phyloP scores from a whole-genome alignment of 2,888 invertebrate genomes.

The Ennomos erosarius region DNA sequence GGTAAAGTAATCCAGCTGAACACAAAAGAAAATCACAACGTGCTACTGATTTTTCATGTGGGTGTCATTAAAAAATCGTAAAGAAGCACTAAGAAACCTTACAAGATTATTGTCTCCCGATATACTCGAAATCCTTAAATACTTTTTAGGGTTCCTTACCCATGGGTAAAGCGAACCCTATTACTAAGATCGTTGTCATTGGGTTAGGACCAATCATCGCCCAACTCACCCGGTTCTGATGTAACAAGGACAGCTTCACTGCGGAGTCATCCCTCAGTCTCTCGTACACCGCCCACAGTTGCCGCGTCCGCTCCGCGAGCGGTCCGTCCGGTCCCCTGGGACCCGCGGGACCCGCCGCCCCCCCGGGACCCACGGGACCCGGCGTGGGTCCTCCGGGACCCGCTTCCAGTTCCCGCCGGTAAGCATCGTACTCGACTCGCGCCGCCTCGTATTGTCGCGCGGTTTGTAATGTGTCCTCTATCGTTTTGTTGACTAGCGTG shows the following conservation, averaged over 20 bases:
- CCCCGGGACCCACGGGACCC: constrained; percentile 64
- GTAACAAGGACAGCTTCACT: constrained; percentile 97
- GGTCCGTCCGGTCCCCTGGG: constrained; percentile 78
- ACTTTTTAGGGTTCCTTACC: too few relatives aligned
- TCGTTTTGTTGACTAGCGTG: constrained; percentile 98
- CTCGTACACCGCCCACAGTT: constrained; percentile 96
- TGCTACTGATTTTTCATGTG: too few relatives aligned
- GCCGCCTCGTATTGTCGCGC: constrained; percentile 87
- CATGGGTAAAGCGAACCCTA: too few relatives aligned
- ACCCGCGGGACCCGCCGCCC: constrained; percentile 86
- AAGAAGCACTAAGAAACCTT: too few relatives aligned
- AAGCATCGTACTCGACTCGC: constrained; percentile 99
- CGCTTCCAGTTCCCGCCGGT: constrained; percentile 96
- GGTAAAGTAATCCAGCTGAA: too few relatives aligned
- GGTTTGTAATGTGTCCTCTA: constrained; percentile 95
- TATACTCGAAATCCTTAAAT: too few relatives aligned
- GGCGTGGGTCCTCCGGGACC: constrained; percentile 68
- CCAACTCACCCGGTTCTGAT: constrained; percentile 94
- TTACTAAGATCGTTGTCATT: too few relatives aligned
- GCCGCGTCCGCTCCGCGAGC: constrained; percentile 90
- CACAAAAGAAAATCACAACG: too few relatives aligned
- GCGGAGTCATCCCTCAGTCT: constrained; percentile 96
- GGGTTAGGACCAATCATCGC: too few relatives aligned
- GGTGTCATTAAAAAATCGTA: too few relatives aligned
- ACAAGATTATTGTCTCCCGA: too few relatives aligned